These are phyloP conservation scores for Heptranchias perlo DNA, from an alignment of 2,113 vertebrate genomes.

Conservation along the genomic window DNA sequence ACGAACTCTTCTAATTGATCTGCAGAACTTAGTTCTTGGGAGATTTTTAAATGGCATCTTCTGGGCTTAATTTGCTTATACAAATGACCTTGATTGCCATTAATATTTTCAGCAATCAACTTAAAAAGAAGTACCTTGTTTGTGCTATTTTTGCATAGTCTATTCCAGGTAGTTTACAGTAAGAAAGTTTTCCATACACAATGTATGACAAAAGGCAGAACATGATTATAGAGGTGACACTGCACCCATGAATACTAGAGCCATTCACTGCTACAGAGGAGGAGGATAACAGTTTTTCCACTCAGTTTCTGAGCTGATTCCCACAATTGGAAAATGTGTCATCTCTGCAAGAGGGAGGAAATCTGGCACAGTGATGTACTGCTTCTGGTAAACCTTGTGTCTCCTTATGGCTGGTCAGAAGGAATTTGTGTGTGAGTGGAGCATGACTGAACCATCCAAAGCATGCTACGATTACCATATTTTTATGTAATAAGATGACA, in stretches of 20 bases:
- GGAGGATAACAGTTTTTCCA: neutral
- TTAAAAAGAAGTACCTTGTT: neutral
- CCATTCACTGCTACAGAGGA: neutral
- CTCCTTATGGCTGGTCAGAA: no score
- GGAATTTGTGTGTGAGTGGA: no score
- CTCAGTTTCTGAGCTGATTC: neutral
- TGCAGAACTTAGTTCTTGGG: no score
- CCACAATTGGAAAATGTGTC: no score
- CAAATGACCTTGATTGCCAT: neutral
- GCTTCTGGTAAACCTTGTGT: no score
- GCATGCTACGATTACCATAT: neutral
- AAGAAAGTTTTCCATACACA: neutral
- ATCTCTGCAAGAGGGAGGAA: no score
- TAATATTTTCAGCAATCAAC: neutral
- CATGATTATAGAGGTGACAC: neutral
- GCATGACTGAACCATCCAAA: neutral
- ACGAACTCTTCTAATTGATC: neutral
- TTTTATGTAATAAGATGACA: neutral
- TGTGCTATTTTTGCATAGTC: neutral
- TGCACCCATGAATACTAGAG: neutral
- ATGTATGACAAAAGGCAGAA: neutral
- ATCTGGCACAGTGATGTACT: no score
- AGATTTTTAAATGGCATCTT: neutral
- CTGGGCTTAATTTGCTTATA: neutral
- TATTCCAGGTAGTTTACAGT: neutral